Evolutionary conservation across 2,888 invertebrate genomes (phyloP).

Genomic region (Clepsis dumicolana): DNA sequence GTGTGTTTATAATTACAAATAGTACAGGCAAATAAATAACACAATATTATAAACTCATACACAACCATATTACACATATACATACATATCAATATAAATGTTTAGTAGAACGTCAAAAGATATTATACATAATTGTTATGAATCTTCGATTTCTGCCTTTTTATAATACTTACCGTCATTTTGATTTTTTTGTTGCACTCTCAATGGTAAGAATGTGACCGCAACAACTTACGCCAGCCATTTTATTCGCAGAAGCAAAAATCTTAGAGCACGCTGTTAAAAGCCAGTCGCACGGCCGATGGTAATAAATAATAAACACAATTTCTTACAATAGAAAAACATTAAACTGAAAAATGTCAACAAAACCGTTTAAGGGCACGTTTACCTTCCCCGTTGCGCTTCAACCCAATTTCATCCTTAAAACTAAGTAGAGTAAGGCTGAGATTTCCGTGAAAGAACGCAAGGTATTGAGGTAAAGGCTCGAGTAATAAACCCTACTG

Average conservation of each 20-base stretch:
- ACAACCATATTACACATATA: slow-evolving; percentile 7
- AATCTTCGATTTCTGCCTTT: too few relatives aligned
- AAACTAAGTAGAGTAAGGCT: background rate
- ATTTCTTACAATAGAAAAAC: slow-evolving; percentile 44
- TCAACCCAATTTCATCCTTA: background rate
- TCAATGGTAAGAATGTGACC: too few relatives aligned
- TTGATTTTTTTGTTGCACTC: too few relatives aligned
- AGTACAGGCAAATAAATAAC: too few relatives aligned
- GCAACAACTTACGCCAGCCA: too few relatives aligned
- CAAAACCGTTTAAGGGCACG: slow-evolving; percentile 38
- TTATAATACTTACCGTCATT: too few relatives aligned
- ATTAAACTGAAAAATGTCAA: slow-evolving; percentile 45
- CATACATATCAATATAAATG: too few relatives aligned
- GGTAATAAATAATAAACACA: slow-evolving; percentile 44
- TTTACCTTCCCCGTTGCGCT: slow-evolving; percentile 22
- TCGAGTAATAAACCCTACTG: slow-evolving; percentile 38
- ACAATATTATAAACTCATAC: too few relatives aligned
- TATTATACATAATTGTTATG: too few relatives aligned
- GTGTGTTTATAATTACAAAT: too few relatives aligned
- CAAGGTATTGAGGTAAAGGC: slow-evolving; percentile 16
- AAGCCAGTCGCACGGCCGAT: slow-evolving; percentile 34
- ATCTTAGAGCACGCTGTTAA: slow-evolving; percentile 3
- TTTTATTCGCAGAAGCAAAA: slow-evolving; percentile 22
- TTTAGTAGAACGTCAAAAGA: too few relatives aligned
- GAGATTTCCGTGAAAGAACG: background rate